Conservation (phyloP, 1,140 invertebrate species). For the Bombus ignitus region DNA sequence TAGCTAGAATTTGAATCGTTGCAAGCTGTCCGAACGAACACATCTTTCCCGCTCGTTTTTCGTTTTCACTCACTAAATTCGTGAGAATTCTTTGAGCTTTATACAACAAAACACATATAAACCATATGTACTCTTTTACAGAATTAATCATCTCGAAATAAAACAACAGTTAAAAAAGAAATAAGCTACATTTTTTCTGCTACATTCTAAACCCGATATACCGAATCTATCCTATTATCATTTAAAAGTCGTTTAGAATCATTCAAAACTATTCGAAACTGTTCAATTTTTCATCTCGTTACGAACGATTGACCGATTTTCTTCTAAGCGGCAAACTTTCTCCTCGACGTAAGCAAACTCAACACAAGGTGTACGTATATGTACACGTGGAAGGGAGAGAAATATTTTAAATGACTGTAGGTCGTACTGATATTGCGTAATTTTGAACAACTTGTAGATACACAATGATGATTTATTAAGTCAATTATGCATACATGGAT, state of each 20-base stretch:
- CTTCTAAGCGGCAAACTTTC: conserved; percentile 60
- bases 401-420: not conserved
- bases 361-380: not conserved
- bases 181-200: not conserved
- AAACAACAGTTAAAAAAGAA: not conserved
- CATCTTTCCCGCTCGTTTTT: not conserved
- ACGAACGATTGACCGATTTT: conserved; percentile 55
- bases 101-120: not conserved
- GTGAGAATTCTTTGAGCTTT: not conserved
- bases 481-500: not conserved
- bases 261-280: not conserved
- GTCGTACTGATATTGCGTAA: not conserved
- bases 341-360: conserved; percentile 39
- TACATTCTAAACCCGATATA: not conserved
- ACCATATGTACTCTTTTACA: no score
- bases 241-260: not conserved
- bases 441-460: not conserved
- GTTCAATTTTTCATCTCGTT: conserved; percentile 40
- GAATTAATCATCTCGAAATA: not conserved
- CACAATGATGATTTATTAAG: not conserved
- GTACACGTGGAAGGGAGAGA: not conserved
- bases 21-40: not conserved
- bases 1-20: not conserved
- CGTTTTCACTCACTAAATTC: not conserved
- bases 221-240: not conserved